Conservation (phyloP, 2,797 vertebrate species). For the Anisognathus igniventris region DNA sequence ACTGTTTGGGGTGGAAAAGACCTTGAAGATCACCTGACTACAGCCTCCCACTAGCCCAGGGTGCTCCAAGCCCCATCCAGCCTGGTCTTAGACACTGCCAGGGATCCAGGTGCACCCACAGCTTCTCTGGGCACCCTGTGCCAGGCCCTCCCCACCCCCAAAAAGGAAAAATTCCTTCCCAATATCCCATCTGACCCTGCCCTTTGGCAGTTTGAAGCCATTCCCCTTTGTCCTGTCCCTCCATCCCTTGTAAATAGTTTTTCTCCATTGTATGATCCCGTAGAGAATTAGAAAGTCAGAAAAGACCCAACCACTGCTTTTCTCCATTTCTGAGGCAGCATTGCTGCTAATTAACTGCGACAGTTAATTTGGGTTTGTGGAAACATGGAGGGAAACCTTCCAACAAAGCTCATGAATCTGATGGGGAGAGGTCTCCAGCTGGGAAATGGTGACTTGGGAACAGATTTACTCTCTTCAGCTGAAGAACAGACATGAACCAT, state of each 20-base stretch:
- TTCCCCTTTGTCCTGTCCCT: background rate
- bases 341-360: background rate
- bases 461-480: background rate
- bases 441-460: background rate
- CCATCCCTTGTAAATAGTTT: background rate
- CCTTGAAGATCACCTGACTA: background rate
- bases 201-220: background rate
- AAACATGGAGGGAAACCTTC: background rate
- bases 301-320: background rate
- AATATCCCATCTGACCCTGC: rapidly evolving
- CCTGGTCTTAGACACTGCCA: background rate
- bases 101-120: background rate
- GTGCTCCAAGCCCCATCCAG: rapidly evolving
- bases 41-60: rapidly evolving
- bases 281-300: background rate
- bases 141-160: rapidly evolving
- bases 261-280: background rate
- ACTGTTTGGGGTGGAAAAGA: background rate
- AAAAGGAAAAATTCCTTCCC: background rate
- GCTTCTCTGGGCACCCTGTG: background rate
- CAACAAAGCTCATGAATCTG: background rate
- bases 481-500: background rate
- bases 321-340: background rate
- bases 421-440: background rate
- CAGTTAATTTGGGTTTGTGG: background rate